Evolutionary conservation across 2,888 invertebrate species (phyloP).

Genomic region (Rhagonycha fulva): DNA sequence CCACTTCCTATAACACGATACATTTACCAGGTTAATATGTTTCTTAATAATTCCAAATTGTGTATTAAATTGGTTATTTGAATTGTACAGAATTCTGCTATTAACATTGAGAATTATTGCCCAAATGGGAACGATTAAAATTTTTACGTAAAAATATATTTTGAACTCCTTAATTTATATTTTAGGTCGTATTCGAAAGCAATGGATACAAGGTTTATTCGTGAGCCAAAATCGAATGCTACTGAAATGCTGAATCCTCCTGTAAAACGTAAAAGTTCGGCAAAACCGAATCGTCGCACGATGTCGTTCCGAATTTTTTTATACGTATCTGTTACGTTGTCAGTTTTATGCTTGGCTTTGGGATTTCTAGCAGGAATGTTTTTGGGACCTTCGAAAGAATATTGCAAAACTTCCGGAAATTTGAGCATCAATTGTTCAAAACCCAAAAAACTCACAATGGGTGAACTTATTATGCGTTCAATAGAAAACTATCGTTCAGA

Average conservation of each 20-base stretch:
- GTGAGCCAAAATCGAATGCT: background rate
- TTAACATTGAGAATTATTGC: background rate
- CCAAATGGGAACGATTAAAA: background rate
- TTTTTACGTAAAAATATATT: background rate
- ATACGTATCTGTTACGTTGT: background rate
- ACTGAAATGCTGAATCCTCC: background rate
- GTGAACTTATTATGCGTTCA: background rate
- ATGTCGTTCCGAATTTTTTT: background rate
- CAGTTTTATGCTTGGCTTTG: background rate
- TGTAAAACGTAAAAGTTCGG: background rate
- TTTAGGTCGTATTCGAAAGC: background rate
- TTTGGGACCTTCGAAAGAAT: background rate
- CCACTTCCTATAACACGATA: slow-evolving; percentile 3
- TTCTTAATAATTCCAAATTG: slow-evolving; percentile 12
- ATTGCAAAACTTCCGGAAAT: background rate
- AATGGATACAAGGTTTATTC: background rate
- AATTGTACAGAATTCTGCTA: background rate
- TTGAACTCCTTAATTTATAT: background rate
- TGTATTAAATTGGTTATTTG: slow-evolving; percentile 7
- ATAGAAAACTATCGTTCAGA: background rate
- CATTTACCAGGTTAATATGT: slow-evolving; percentile 14
- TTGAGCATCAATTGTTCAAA: background rate
- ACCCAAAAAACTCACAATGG: background rate
- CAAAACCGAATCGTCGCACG: background rate
- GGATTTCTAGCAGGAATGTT: background rate